These are phyloP conservation scores for Potamilus streckersoni DNA, from an alignment of 1,140 invertebrate genomes.

Conservation along the genomic window DNA sequence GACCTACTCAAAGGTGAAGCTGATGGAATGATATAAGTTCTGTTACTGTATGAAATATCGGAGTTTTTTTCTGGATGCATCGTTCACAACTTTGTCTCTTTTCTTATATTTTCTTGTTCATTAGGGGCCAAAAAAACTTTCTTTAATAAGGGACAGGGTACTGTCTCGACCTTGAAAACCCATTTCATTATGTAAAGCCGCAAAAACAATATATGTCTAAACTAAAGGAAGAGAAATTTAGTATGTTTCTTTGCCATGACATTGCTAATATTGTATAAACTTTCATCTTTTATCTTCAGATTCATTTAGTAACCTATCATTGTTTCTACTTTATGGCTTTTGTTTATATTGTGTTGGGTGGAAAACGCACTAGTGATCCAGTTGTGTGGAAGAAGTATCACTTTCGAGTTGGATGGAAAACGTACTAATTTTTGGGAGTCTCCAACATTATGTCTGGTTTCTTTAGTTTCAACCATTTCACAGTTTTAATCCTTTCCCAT, in stretches of 20 bases:
- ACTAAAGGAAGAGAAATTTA: slow-evolving; percentile 14
- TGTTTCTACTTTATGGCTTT: not conserved
- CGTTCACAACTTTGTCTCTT: no score
- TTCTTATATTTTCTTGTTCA: no score
- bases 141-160: slow-evolving; percentile 9
- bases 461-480: not conserved
- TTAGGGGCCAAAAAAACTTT: not conserved
- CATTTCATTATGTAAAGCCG: no score
- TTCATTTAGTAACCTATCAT: not conserved
- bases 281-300: slow-evolving; percentile 8
- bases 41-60: no score
- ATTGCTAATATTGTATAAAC: slow-evolving; percentile 1
- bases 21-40: no score
- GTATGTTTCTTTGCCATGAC: slow-evolving; percentile 3
- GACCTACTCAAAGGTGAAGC: no score
- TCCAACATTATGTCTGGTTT: not conserved
- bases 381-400: no score
- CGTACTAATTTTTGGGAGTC: not conserved
- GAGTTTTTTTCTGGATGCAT: no score
- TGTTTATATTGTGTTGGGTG: not conserved
- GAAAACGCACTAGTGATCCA: not conserved
- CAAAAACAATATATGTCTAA: not conserved
- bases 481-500: not conserved
- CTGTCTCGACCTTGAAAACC: slow-evolving; percentile 15
- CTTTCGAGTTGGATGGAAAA: no score